These are phyloP conservation scores for Saguinus midas DNA, from an alignment of 2,113 vertebrate species.

Conservation along the genomic window DNA sequence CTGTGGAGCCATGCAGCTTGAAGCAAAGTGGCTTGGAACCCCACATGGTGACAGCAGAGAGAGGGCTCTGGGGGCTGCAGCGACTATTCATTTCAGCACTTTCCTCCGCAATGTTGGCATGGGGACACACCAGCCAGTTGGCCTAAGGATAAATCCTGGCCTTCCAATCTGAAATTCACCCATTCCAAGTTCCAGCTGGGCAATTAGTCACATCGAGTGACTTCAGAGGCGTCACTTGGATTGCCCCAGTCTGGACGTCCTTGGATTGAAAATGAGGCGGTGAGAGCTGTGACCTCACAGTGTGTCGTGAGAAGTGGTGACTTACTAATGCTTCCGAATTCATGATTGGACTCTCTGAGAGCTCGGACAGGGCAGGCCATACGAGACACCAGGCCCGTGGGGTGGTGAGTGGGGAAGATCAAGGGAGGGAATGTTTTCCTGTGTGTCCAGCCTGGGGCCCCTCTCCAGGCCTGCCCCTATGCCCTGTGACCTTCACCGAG, in stretches of 20 bases:
- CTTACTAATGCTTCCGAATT: neutral
- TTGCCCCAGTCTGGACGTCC: neutral
- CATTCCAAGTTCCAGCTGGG: neutral
- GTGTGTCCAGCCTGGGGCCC: neutral
- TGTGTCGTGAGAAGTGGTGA: fast-evolving
- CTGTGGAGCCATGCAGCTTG: neutral
- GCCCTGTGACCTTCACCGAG: neutral
- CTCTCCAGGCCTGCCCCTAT: neutral
- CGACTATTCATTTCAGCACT: fast-evolving
- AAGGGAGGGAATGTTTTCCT: fast-evolving
- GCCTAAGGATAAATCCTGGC: neutral
- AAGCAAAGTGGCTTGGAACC: neutral
- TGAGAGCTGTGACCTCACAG: neutral
- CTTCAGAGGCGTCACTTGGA: neutral
- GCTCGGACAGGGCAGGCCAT: fast-evolving
- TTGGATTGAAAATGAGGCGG: neutral
- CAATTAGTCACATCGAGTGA: neutral
- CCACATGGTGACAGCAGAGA: fast-evolving
- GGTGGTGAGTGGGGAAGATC: no score
- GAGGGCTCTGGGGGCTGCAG: fast-evolving
- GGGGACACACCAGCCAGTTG: no score
- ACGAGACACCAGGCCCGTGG: fast-evolving
- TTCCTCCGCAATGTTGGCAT: neutral
- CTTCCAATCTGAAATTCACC: neutral
- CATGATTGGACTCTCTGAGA: fast-evolving